phyloP scores from a whole-genome alignment of 1,140 invertebrate species.

The Gonatopus flavifemur region DNA sequence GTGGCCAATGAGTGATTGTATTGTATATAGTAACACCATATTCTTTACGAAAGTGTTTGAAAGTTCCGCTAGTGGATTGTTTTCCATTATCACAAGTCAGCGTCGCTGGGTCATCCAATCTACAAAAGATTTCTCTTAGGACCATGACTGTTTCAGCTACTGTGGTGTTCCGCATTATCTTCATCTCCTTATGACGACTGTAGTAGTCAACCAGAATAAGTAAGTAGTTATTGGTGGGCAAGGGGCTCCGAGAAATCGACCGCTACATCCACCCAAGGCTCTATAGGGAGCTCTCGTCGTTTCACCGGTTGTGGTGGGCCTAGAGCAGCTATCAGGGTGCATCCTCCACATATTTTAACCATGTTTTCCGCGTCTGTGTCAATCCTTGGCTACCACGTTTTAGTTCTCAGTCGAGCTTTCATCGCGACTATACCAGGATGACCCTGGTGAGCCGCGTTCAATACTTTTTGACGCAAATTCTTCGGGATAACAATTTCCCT shows the following conservation, averaged over 20 bases:
- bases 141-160: not conserved
- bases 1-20: constrained; percentile 36
- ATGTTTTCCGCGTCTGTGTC: constrained; percentile 36
- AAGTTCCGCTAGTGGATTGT: not conserved
- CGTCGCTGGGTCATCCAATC: not conserved
- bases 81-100: not conserved
- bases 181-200: not conserved
- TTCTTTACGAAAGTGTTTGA: not conserved
- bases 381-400: constrained; percentile 48
- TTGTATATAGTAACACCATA: constrained; percentile 28
- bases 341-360: constrained; percentile 28
- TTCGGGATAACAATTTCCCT: constrained; percentile 22
- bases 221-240: constrained; percentile 29
- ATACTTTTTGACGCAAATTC: constrained; percentile 12
- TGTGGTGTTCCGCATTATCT: not conserved
- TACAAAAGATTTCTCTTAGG: not conserved
- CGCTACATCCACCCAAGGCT: constrained; percentile 30
- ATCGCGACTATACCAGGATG: constrained; percentile 38
- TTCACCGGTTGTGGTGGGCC: constrained; percentile 31
- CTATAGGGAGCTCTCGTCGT: constrained; percentile 24
- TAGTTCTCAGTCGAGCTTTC: constrained; percentile 37
- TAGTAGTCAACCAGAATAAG: constrained; percentile 31
- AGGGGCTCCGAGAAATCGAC: constrained; percentile 33
- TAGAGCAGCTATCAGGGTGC: constrained; percentile 24
- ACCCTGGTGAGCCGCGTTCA: constrained; percentile 39